These are phyloP conservation scores for Archilochus colubris DNA, from an alignment of 2,113 vertebrate genomes.

Conservation along the genomic window DNA sequence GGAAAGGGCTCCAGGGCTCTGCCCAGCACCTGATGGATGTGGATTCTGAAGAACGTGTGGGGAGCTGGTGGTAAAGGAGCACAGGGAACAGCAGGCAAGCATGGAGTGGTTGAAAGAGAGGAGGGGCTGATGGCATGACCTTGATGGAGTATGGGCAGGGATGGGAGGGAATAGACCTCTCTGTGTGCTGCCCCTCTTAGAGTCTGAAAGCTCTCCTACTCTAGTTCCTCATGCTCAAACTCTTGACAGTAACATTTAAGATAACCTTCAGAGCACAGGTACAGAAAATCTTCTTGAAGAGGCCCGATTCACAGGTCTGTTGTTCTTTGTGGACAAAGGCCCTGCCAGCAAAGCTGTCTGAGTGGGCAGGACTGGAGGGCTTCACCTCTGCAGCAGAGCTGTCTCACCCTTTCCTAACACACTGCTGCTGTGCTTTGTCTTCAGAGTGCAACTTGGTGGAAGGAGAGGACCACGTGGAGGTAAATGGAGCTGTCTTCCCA, in stretches of 20 bases:
- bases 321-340: not conserved
- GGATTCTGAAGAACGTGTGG: too few species aligned
- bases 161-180: too few species aligned
- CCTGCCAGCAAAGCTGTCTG: not conserved
- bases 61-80: too few species aligned
- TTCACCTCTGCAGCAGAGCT: not conserved
- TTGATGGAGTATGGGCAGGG: too few species aligned
- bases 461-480: constrained; percentile 97
- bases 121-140: too few species aligned
- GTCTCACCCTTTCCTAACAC: not conserved
- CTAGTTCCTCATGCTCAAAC: too few species aligned
- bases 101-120: too few species aligned
- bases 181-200: too few species aligned
- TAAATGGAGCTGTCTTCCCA: constrained; percentile 94
- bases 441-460: constrained; percentile 95
- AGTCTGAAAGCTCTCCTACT: too few species aligned
- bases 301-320: not conserved
- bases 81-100: too few species aligned
- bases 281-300: not conserved
- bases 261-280: not conserved
- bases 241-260: not conserved
- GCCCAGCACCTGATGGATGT: too few species aligned
- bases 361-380: not conserved
- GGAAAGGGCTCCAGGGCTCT: too few species aligned
- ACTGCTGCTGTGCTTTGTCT: not conserved